A percentile compares a stretch with the other conserved stretches of the same genome.
These are phyloP conservation scores for Rhabdomys pumilio DNA, from an alignment of 2,797 vertebrate species.

Conservation along the genomic window DNA sequence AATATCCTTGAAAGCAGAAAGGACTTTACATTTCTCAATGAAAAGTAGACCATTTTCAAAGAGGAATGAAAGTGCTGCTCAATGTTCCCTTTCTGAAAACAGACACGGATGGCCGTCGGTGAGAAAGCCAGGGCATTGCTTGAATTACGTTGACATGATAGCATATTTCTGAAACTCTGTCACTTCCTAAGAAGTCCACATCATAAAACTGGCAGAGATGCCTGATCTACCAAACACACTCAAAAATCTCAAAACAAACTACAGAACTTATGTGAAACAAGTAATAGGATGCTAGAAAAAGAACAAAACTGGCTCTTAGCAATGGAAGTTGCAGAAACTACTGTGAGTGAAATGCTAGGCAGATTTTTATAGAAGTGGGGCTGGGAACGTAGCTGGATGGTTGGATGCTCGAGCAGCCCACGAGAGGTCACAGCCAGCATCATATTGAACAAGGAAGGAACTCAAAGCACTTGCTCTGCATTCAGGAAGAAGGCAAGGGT, in stretches of 20 bases:
- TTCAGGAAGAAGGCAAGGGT: too few species aligned
- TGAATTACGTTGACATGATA: not conserved
- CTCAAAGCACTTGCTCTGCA: too few species aligned
- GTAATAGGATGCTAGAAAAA: not conserved
- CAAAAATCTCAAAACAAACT: not conserved
- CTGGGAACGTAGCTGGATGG: not conserved
- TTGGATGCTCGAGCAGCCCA: not conserved
- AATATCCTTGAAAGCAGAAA: constrained; percentile 21
- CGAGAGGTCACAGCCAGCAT: not conserved
- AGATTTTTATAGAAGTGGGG: not conserved
- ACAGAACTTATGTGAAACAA: not conserved
- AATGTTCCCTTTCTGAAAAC: not conserved
- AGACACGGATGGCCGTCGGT: not conserved
- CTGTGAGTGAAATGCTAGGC: not conserved
- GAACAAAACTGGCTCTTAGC: not conserved
- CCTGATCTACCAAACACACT: not conserved
- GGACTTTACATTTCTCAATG: not conserved
- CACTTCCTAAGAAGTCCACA: not conserved
- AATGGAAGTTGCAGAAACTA: too few species aligned
- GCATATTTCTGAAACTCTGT: not conserved
- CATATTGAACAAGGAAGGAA: too few species aligned
- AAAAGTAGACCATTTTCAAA: not conserved
- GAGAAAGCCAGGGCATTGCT: constrained; percentile 25
- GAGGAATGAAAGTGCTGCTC: not conserved
- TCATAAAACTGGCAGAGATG: not conserved